phyloP scores from a whole-genome alignment of 2,113 vertebrate species.

The Phylloscopus trochiloides region DNA sequence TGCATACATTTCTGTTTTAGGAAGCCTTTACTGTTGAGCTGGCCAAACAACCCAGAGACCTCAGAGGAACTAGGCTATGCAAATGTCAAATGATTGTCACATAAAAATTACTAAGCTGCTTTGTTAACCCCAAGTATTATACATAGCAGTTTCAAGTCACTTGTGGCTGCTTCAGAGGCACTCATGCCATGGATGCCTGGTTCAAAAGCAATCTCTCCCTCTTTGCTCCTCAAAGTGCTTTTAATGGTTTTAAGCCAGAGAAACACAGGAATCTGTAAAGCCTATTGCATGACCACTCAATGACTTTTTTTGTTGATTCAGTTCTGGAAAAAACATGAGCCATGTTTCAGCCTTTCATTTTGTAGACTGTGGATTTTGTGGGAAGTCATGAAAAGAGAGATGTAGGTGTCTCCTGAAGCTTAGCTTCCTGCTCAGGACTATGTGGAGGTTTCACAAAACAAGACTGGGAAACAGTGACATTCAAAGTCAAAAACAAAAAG shows the following conservation, averaged over 20 bases:
- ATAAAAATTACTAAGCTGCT: neutral
- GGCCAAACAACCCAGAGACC: neutral
- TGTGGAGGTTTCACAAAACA: neutral
- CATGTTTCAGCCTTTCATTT: neutral
- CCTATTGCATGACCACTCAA: neutral
- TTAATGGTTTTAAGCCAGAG: neutral
- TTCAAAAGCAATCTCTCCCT: neutral
- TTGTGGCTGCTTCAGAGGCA: neutral
- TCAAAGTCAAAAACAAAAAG: neutral
- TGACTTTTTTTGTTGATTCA: neutral
- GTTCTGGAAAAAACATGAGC: neutral
- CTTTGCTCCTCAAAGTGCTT: neutral
- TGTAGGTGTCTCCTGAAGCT: neutral
- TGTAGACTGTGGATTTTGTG: neutral
- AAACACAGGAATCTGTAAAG: neutral
- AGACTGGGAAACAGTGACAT: neutral
- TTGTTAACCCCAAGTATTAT: neutral
- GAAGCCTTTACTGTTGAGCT: neutral
- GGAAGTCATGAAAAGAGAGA: neutral
- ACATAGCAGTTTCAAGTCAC: neutral
- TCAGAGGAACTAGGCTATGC: neutral
- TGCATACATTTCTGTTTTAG: neutral
- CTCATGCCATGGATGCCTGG: neutral
- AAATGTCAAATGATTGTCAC: neutral
- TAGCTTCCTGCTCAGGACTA: neutral